Base-by-base conservation (phyloP, 1,140 invertebrate genomes). In the Drosophila ercepeae region DNA sequence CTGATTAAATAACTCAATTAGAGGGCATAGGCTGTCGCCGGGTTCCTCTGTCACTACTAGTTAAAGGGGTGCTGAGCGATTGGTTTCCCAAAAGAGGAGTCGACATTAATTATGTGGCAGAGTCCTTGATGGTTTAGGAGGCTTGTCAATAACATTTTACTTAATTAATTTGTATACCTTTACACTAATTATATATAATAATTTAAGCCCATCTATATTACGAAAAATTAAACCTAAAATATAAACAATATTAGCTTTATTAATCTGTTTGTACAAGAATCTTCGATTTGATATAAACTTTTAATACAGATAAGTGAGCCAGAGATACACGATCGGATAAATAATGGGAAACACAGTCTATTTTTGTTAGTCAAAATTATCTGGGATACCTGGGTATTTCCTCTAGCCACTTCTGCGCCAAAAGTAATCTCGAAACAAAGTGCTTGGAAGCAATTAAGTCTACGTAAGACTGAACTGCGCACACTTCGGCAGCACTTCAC, bases 1-100 rank as follows among this genome's bases (percentile, higher is more conserved):
- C 58, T 73, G 69, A 73, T 73, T 73, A 73, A 73, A 73, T 73
- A 73, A 73, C 69, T 72, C 16, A 61, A 72, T 73, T 73, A 63
- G 57, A 19, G 18, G 55, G 4, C 36, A n/a, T n/a, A 14, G 21
- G 9, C 13, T 18, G 45, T 32, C 41, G 25, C 6, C 29, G 9
- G 11, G 16, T 7, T 16, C 49, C 44, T 2, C 51, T 59, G 63
- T 71, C 44, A 54, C 48, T 45, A 50, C 27, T 45, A 44, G 39
- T 23, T 50, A 67, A 67, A 25, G 29, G 36, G 39, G 19, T 25
- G 44, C 21, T 65, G 60, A 65, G 34, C 1, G 6, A 8, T 16
- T 19, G 16, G 7, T 41, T 4, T 39, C 1, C 7, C 14, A 4
- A 39, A 41, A 16, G 25, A 41, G 14, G 36, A 18, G 9, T 11